Evolutionary conservation across 2,797 vertebrate species (phyloP).

Genomic region (Tolypeutes matacus): DNA sequence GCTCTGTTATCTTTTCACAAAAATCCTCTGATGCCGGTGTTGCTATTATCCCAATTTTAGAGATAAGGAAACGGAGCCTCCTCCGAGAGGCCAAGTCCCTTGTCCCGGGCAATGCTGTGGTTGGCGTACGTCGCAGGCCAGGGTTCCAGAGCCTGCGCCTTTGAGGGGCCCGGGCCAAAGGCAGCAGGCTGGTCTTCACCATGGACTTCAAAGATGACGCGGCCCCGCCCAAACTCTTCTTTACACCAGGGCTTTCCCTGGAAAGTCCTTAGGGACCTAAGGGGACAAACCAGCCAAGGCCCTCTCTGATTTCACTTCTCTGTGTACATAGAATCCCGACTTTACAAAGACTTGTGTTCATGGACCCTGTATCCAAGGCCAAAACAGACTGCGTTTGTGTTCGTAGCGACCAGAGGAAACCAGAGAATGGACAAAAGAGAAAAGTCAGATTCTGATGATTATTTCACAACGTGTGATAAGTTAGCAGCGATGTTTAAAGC

Average conservation of each 20-base stretch:
- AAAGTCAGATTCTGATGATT: background rate
- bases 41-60: background rate
- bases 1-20: background rate
- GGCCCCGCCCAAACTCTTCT: background rate
- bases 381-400: background rate
- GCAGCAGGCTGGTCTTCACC: too few species aligned
- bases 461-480: constrained; percentile 32
- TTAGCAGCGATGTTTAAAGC: background rate
- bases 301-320: background rate
- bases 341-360: background rate
- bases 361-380: background rate
- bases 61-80: background rate
- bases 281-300: background rate
- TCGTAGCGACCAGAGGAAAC: background rate
- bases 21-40: background rate
- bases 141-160: rapidly evolving
- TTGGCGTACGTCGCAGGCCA: background rate
- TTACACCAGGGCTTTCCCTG: background rate
- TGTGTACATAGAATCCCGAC: background rate
- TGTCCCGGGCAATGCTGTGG: background rate
- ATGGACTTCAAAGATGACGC: background rate
- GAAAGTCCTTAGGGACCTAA: background rate
- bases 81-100: background rate
- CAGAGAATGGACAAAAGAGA: background rate
- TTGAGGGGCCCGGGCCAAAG: background rate